These are phyloP conservation scores for Esperia sulphurella DNA, from an alignment of 2,888 invertebrate genomes.

Conservation along the genomic window DNA sequence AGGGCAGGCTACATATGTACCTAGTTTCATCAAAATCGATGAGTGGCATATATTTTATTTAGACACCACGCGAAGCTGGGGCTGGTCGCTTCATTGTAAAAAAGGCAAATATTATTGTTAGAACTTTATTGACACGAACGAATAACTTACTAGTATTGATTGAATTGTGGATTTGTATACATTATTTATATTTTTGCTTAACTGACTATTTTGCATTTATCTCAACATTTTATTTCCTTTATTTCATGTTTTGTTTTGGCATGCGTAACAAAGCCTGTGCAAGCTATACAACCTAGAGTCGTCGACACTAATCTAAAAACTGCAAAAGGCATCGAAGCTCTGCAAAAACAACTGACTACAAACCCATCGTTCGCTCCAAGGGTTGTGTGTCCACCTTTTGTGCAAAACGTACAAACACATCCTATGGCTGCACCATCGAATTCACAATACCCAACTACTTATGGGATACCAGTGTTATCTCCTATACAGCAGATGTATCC, in stretches of 20 bases:
- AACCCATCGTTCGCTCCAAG: slow-evolving; percentile 73
- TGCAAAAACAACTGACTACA: slow-evolving; percentile 70
- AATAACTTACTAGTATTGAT: slow-evolving; percentile 8
- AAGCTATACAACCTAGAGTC: slow-evolving; percentile 76
- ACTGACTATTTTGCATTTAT: slow-evolving; percentile 32
- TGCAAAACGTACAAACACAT: slow-evolving; percentile 55
- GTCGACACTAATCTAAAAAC: slow-evolving; percentile 61
- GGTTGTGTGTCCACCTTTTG: slow-evolving; percentile 68
- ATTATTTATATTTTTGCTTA: slow-evolving; percentile 22
- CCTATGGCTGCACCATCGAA: slow-evolving; percentile 39
- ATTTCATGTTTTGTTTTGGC: slow-evolving; percentile 67
- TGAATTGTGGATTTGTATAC: background rate
- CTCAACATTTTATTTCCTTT: slow-evolving; percentile 54
- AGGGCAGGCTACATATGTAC: no score
- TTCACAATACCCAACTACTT: slow-evolving; percentile 39
- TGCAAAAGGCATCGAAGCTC: slow-evolving; percentile 54
- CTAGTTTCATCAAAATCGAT: no score
- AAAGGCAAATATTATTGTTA: no score
- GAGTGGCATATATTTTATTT: no score
- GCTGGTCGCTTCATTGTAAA: no score
- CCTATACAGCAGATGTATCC: slow-evolving; percentile 72
- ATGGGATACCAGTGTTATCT: slow-evolving; percentile 62
- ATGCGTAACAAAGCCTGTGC: slow-evolving; percentile 75
- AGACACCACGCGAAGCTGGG: no score
- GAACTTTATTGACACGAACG: no score